phyloP scores from a whole-genome alignment of 2,113 vertebrate genomes.

The Guaruba guarouba region DNA sequence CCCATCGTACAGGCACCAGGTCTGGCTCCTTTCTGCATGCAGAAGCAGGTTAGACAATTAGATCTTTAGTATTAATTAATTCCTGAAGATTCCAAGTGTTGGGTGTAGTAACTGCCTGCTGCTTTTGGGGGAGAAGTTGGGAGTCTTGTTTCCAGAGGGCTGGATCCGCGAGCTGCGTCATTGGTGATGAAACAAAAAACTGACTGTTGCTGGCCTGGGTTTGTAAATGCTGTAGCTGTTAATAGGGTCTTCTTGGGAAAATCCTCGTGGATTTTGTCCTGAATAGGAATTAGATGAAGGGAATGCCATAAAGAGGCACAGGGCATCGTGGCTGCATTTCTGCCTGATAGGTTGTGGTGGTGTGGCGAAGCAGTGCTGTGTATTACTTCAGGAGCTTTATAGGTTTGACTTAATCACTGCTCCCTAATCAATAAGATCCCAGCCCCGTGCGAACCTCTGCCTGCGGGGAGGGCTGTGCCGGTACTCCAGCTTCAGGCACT shows the following conservation, averaged over 20 bases:
- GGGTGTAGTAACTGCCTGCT: not conserved
- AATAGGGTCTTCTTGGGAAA: not conserved
- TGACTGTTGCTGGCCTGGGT: not conserved
- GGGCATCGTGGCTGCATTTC: not conserved
- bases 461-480: not conserved
- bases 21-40: conserved; percentile 41
- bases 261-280: not conserved
- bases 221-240: not conserved
- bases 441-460: rapidly evolving
- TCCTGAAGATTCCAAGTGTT: not conserved
- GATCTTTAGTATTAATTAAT: not conserved
- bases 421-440: not conserved
- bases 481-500: not conserved
- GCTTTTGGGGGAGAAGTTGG: not conserved
- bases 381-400: not conserved
- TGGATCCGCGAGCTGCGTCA: not conserved
- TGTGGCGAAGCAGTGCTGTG: not conserved
- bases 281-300: not conserved
- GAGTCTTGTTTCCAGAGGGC: not conserved
- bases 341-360: not conserved
- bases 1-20: not conserved
- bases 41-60: conserved; percentile 61
- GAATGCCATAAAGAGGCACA: not conserved
- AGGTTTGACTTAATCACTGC: not conserved
- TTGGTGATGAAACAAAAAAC: not conserved